Evolutionary conservation across 2,888 invertebrate genomes (phyloP).

Genomic region (Dolomedes plantarius): DNA sequence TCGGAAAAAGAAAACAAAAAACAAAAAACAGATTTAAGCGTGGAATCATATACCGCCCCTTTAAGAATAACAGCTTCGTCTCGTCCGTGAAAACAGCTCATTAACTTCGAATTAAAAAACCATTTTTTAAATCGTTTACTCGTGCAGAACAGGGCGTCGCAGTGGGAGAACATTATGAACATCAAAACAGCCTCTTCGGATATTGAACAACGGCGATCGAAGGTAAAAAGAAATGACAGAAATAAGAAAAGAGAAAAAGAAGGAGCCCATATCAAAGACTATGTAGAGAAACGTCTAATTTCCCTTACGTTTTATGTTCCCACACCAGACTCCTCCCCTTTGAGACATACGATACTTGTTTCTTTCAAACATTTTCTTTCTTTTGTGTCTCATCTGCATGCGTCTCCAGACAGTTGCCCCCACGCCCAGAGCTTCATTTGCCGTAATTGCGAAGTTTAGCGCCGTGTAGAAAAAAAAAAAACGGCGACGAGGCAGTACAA

Average conservation of each 20-base stretch:
- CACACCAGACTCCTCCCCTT: conserved; percentile 41
- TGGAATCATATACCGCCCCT: no score
- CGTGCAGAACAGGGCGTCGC: conserved; percentile 29
- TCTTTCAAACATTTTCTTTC: not conserved
- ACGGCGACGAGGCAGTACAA: conserved; percentile 15
- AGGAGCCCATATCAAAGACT: conserved; percentile 30
- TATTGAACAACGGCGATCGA: not conserved
- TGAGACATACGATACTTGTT: conserved; percentile 26
- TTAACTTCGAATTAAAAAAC: not conserved
- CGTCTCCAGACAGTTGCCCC: conserved; percentile 22
- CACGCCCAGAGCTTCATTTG: conserved; percentile 66
- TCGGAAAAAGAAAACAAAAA: no score
- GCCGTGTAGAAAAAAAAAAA: conserved; percentile 17
- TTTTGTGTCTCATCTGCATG: conserved; percentile 54
- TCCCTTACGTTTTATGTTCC: conserved; percentile 63
- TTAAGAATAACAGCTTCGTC: no score
- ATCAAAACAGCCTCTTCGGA: conserved; percentile 33
- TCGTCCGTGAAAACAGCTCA: no score
- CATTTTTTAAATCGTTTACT: not conserved
- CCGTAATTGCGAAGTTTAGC: conserved; percentile 44
- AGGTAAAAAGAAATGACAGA: not conserved
- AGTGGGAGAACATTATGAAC: conserved; percentile 33
- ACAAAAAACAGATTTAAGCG: no score
- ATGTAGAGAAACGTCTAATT: conserved; percentile 65
- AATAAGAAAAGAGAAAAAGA: conserved; percentile 23